Evolutionary conservation across 2,113 vertebrate species (phyloP), one percentile per base, ranked within the genome.

Genomic region (Clarias batrachus): DNA sequence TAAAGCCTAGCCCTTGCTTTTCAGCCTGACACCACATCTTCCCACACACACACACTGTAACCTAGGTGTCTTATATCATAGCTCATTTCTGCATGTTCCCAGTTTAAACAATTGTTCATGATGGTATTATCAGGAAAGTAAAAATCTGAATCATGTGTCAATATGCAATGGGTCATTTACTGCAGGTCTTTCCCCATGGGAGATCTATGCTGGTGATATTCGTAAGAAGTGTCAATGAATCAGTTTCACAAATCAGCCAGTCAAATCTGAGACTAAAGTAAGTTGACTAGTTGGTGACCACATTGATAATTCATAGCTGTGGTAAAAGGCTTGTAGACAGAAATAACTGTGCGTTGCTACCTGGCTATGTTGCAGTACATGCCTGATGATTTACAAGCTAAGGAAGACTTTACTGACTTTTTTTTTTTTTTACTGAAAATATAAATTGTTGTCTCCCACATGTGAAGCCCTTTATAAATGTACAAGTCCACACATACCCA

Each of bases 21-120:
- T 79, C 80, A 88, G 88, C 84, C 85, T 87, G 71, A 83, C 73
- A 78, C 91, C 93, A 93, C 91, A 93, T 94, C 92, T 92, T 94
- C 92, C 93, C 85, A 87, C 62, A 73, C 27, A 56, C 74, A 56
- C 14, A 16, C 56, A 16, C 71, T 5, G 2, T 63, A 63, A 56
- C n/a, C 17, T 11, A 25, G 60, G n/a, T 78, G 78, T 54, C 27
- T 63, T 27, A 4, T 77, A 59, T 77, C 60, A 85, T 16, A 68
- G 62, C n/a, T 48, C 25, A 54, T 85, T 9, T 57, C 25, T 59
- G 14, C 74, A 27, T n/a, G 21, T 10, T 84, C 73, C 41, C 11
- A 74, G 17, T 56, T 30, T 76, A 62, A 30, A 19, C 12, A 5
- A 23, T 23, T 13, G 23, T 37, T 71, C 13, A 56, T 37, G 9